Conservation (phyloP, 2,888 invertebrate genomes). For the Stenichneumon culpator region DNA sequence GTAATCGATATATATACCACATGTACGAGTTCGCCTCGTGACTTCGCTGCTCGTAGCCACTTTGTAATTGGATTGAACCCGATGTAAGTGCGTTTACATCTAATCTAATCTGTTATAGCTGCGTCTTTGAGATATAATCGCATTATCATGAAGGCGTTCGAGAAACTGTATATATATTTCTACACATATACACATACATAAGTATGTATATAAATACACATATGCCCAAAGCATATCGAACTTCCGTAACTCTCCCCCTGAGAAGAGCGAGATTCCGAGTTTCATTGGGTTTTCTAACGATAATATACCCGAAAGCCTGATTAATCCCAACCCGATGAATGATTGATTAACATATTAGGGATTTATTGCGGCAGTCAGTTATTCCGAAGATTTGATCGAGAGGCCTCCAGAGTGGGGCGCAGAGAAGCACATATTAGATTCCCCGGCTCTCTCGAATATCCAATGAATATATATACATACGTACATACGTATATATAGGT, state of each 20-base stretch:
- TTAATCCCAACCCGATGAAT: constrained; percentile 25
- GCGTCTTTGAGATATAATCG: constrained; percentile 56
- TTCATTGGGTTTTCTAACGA: neutral
- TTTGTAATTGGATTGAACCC: constrained; percentile 66
- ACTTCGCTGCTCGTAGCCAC: constrained; percentile 44
- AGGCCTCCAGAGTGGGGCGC: neutral
- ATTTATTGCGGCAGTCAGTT: constrained; percentile 5
- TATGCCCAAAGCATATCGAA: neutral
- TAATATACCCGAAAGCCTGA: neutral
- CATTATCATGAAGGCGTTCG: constrained; percentile 54
- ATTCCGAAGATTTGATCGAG: constrained; percentile 39
- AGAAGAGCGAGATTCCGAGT: neutral
- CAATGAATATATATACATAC: neutral
- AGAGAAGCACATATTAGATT: constrained; percentile 17
- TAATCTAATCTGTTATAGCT: constrained; percentile 64
- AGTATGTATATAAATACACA: no score
- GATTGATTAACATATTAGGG: constrained; percentile 13
- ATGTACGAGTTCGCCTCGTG: constrained; percentile 30
- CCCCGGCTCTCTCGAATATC: constrained; percentile 5
- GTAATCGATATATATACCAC: neutral
- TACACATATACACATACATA: neutral
- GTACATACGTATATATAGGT: constrained; percentile 3
- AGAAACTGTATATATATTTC: constrained; percentile 6
- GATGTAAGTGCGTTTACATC: constrained; percentile 61
- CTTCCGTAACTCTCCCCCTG: neutral